A percentile compares a stretch with the other conserved stretches of the same genome.
Conservation (phyloP, 2,888 invertebrate genomes). For the Oscheius onirici region DNA sequence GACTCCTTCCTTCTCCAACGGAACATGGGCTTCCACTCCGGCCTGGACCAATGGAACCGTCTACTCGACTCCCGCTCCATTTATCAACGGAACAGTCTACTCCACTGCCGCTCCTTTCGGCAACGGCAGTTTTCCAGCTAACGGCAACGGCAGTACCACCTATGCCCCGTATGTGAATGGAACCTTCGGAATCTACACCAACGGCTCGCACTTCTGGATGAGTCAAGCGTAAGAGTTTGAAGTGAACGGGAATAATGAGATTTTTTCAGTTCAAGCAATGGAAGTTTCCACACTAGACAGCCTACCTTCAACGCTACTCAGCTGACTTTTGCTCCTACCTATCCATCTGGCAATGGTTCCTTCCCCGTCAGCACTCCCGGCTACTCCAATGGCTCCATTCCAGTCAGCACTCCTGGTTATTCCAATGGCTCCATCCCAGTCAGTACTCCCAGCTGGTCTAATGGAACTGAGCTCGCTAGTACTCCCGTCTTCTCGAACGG, state of each 20-base stretch:
- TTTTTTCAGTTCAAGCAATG: background rate
- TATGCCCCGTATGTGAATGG: background rate
- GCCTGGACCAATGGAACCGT: background rate
- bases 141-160: background rate
- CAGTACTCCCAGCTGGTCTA: too few species aligned
- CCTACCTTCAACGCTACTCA: background rate
- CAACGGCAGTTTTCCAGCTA: background rate
- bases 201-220: conserved; percentile 1
- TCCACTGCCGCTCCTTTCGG: background rate
- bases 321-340: background rate
- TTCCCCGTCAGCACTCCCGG: too few species aligned
- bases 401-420: too few species aligned
- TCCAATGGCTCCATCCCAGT: too few species aligned
- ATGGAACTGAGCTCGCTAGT: too few species aligned
- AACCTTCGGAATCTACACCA: background rate
- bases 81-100: too few species aligned
- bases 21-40: background rate
- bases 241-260: background rate
- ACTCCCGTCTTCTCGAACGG: too few species aligned
- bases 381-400: too few species aligned
- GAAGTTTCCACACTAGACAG: background rate
- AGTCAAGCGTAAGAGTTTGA: background rate
- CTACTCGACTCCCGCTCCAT: background rate
- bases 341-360: background rate
- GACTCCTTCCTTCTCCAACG: background rate